A percentile compares a stretch with the other conserved stretches of the same genome.
Conservation (phyloP, 2,888 invertebrate genomes). For the Parnassius smintheus region DNA sequence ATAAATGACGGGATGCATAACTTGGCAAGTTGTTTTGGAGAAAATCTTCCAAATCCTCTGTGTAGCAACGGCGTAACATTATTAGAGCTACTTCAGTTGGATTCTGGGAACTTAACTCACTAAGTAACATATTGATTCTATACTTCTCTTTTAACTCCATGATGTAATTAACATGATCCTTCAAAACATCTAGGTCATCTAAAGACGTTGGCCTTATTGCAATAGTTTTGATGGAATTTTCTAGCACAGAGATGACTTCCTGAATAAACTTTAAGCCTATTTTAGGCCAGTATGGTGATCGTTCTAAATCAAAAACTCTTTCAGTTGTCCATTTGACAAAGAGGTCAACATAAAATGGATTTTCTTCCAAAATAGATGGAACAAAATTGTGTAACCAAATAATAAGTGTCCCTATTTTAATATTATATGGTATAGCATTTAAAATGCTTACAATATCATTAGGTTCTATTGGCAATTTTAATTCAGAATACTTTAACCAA, state of each 20-base stretch:
- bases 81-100: slow-evolving; percentile 69
- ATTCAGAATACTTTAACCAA: slow-evolving; percentile 69
- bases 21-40: slow-evolving; percentile 65
- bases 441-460: slow-evolving; percentile 60
- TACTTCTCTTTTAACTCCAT: slow-evolving; percentile 71
- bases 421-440: slow-evolving; percentile 62
- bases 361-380: slow-evolving; percentile 63
- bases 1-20: slow-evolving; percentile 61
- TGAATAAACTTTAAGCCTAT: slow-evolving; percentile 72
- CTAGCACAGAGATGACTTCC: slow-evolving; percentile 58
- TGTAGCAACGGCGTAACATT: slow-evolving; percentile 74
- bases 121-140: slow-evolving; percentile 69
- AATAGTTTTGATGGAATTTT: slow-evolving; percentile 61
- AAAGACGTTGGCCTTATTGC: slow-evolving; percentile 65
- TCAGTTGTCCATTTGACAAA: slow-evolving; percentile 75
- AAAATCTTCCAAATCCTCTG: slow-evolving; percentile 68
- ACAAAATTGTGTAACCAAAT: slow-evolving; percentile 73
- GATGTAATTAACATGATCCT: slow-evolving; percentile 64
- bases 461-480: slow-evolving; percentile 45
- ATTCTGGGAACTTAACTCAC: slow-evolving; percentile 65
- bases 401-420: slow-evolving; percentile 67
- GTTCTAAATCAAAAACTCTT: slow-evolving; percentile 67
- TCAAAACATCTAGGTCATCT: slow-evolving; percentile 66
- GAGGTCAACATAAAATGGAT: slow-evolving; percentile 69
- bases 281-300: slow-evolving; percentile 75